Conservation (phyloP, 2,797 vertebrate genomes). For the Pogonophryne albipinna region DNA sequence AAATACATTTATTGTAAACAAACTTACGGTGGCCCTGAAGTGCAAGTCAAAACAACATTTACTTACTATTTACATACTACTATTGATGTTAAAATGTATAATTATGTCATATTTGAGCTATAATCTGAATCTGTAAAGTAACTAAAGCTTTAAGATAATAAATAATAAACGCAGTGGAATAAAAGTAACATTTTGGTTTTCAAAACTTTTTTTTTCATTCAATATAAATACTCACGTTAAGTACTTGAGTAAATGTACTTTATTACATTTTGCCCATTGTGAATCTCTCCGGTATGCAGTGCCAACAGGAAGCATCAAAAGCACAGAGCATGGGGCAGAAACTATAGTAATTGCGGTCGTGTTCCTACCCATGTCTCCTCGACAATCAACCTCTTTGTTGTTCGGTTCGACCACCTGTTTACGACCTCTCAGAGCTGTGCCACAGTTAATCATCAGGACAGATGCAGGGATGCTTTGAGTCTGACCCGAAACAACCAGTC, state of each 20-base stretch:
- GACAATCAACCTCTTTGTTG: neutral
- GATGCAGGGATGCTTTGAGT: neutral
- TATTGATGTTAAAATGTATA: too few relatives aligned
- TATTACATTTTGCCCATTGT: neutral
- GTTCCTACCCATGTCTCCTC: neutral
- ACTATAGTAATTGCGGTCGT: neutral
- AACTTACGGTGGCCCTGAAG: neutral
- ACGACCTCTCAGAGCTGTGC: neutral
- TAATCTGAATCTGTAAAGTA: too few relatives aligned
- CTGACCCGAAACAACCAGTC: conserved; percentile 24
- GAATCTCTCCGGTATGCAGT: neutral
- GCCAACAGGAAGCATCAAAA: neutral
- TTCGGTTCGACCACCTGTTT: neutral
- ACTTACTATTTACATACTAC: too few relatives aligned
- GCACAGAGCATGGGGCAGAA: neutral
- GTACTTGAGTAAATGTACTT: too few relatives aligned
- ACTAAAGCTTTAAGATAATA: too few relatives aligned
- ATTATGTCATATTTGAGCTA: too few relatives aligned
- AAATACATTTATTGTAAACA: neutral
- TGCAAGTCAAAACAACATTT: too few relatives aligned
- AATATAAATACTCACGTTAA: too few relatives aligned
- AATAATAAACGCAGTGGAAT: too few relatives aligned
- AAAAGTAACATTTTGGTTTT: too few relatives aligned
- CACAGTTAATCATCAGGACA: neutral
- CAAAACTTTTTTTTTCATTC: too few relatives aligned